phyloP scores from a whole-genome alignment of 1,140 invertebrate species.

The Drosophila tani region DNA sequence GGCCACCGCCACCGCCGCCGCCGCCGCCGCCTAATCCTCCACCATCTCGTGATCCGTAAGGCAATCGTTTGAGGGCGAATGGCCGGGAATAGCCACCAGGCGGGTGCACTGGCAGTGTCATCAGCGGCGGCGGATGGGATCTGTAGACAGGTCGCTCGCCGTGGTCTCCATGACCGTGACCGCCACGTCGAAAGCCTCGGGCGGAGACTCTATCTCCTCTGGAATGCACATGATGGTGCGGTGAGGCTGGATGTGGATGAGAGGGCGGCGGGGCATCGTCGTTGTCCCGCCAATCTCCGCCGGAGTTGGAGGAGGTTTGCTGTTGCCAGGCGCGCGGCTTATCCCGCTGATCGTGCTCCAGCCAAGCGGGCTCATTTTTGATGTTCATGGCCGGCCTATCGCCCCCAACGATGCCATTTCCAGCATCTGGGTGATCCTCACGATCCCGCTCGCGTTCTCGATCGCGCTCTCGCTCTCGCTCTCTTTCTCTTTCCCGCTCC shows the following conservation, averaged over 20 bases:
- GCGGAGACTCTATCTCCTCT: conserved; percentile 64
- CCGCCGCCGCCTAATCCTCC: conserved; percentile 6
- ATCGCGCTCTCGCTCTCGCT: conserved; percentile 25
- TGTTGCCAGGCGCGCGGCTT: conserved; percentile 67
- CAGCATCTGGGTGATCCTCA: conserved; percentile 36
- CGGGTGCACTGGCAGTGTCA: conserved; percentile 76
- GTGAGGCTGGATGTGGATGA: conserved; percentile 47
- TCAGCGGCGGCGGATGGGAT: conserved; percentile 76
- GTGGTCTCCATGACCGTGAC: conserved; percentile 60
- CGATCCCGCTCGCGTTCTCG: conserved; percentile 54
- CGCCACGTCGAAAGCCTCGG: conserved; percentile 69
- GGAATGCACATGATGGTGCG: conserved; percentile 68
- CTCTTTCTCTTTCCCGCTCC: conserved; percentile 25
- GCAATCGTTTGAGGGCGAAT: conserved; percentile 74
- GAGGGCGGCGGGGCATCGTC: conserved; percentile 41
- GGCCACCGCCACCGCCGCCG: conserved; percentile 3
- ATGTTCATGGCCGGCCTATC: conserved; percentile 18
- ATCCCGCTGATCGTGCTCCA: conserved; percentile 76
- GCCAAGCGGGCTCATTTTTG: conserved; percentile 70
- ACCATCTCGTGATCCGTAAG: conserved; percentile 58
- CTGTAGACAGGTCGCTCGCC: conserved; percentile 63
- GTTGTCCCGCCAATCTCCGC: conserved; percentile 72
- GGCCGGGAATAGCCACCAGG: conserved; percentile 74
- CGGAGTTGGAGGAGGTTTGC: conserved; percentile 11
- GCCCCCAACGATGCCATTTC: conserved; percentile 6